These are phyloP conservation scores for Cordilura impudica DNA, from an alignment of 2,888 invertebrate genomes.

Conservation along the genomic window DNA sequence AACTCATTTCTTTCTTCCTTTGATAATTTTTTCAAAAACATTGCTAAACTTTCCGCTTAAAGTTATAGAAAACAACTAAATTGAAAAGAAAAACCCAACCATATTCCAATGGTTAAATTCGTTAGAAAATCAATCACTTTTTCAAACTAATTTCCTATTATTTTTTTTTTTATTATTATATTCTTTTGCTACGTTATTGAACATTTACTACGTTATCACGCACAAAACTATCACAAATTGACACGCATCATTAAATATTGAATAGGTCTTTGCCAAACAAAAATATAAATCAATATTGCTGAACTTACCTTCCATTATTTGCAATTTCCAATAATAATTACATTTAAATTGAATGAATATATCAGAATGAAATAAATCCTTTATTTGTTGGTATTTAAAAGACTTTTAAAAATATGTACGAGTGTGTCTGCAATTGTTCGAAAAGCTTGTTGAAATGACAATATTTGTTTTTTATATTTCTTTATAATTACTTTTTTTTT, in stretches of 20 bases:
- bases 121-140: constrained; percentile 4
- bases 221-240: constrained; percentile 19
- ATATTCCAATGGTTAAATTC: not conserved
- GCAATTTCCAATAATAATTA: no score
- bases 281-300: constrained; percentile 51
- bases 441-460: no score
- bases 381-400: no score
- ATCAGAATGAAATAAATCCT: no score
- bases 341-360: no score
- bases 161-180: not conserved
- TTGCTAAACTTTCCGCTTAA: constrained; percentile 49
- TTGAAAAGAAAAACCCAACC: not conserved
- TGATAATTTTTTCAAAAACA: constrained; percentile 70
- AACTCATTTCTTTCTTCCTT: constrained; percentile 67
- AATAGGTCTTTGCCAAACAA: constrained; percentile 17
- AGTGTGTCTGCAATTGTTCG: no score
- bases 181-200: no score
- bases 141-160: not conserved
- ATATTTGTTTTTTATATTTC: no score
- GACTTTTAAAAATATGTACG: no score
- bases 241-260: constrained; percentile 52
- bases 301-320: no score
- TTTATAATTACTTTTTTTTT: no score
- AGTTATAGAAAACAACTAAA: constrained; percentile 31
- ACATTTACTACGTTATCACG: constrained; percentile 24